Evolutionary conservation across 2,797 vertebrate genomes (phyloP).

Genomic region (Tenualosa thibaudeaui): DNA sequence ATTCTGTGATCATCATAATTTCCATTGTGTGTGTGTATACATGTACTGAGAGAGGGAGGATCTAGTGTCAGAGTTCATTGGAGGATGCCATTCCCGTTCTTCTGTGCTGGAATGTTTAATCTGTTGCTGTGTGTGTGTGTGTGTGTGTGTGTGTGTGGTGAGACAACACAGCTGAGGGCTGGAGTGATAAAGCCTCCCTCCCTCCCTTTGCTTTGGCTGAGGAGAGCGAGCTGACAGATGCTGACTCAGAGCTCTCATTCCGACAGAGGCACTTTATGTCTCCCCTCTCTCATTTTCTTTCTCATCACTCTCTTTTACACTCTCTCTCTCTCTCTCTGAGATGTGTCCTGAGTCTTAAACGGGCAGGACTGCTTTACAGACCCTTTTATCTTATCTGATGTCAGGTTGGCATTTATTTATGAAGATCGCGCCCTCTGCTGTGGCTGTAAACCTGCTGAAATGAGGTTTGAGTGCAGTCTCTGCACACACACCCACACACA

Average conservation of each 20-base stretch:
- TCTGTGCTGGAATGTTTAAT: slow-evolving; percentile 10
- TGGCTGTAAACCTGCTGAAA: neutral
- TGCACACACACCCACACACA: neutral
- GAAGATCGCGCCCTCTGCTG: neutral
- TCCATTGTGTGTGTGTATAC: neutral
- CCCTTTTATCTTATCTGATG: neutral
- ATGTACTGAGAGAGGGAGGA: neutral
- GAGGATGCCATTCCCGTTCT: neutral
- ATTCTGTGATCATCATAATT: neutral
- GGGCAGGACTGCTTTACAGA: neutral
- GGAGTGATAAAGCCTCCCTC: slow-evolving; percentile 49
- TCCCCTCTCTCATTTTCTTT: neutral
- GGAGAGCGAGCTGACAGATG: slow-evolving; percentile 57
- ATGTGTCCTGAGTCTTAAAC: neutral
- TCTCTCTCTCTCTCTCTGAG: neutral
- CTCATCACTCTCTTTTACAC: neutral
- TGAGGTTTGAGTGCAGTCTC: neutral
- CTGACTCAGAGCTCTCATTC: slow-evolving; percentile 58
- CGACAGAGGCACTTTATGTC: neutral
- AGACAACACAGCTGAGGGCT: slow-evolving; percentile 33
- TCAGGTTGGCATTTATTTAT: neutral
- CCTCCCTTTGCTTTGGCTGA: slow-evolving; percentile 32
- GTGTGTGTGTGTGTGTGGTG: slow-evolving; percentile 24
- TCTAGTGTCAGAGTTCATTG: neutral
- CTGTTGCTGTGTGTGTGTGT: slow-evolving; percentile 16